Evolutionary conservation across 2,797 vertebrate species (phyloP).

Genomic region (Leontopithecus rosalia): DNA sequence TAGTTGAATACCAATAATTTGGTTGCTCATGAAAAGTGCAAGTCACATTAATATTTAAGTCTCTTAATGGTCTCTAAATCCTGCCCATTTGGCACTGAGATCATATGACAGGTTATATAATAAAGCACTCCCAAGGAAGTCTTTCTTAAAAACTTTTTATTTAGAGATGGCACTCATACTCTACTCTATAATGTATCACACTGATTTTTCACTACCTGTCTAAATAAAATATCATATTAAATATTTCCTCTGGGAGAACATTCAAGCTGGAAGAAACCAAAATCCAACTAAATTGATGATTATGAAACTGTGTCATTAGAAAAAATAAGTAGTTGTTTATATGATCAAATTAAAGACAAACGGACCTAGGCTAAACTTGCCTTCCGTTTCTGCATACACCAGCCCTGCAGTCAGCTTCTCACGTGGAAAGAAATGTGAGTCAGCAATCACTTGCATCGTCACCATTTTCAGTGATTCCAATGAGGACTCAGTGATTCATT

Average conservation of each 20-base stretch:
- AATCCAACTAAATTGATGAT: not conserved
- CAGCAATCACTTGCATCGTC: not conserved
- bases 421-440: not conserved
- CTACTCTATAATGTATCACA: not conserved
- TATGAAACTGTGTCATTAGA: constrained; percentile 21
- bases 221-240: constrained; percentile 49
- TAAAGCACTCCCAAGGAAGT: constrained; percentile 45
- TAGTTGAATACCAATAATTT: constrained; percentile 75
- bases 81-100: constrained; percentile 70
- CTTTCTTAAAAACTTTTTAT: constrained; percentile 42
- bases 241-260: constrained; percentile 19
- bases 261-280: not conserved
- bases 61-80: constrained; percentile 75
- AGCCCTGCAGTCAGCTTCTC: not conserved
- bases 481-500: not conserved
- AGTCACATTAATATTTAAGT: constrained; percentile 76
- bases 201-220: constrained; percentile 22
- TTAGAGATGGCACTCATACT: not conserved
- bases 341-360: constrained; percentile 18
- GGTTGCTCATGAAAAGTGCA: constrained; percentile 67
- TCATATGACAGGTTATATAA: constrained; percentile 16
- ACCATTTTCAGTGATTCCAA: not conserved
- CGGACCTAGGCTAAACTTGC: not conserved
- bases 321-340: not conserved
- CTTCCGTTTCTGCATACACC: not conserved